A percentile compares a stretch with the other conserved stretches of the same genome.
Evolutionary conservation across 2,888 invertebrate species (phyloP).

Genomic region (Strigamia maritima): DNA sequence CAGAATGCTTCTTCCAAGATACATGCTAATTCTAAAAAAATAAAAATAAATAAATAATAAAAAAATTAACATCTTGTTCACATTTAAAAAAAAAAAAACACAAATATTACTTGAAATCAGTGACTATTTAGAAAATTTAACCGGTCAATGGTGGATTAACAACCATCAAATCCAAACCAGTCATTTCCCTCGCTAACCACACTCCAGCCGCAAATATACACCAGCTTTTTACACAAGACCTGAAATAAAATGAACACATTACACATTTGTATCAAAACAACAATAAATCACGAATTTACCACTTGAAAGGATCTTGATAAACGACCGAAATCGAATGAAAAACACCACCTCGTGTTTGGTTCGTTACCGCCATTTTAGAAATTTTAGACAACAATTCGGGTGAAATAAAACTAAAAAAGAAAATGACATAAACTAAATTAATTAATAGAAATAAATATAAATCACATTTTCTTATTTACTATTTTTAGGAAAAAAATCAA

Average conservation of each 20-base stretch:
- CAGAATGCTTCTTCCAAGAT: too few species aligned
- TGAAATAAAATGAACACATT: neutral
- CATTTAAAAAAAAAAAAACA: too few species aligned
- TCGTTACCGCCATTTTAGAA: neutral
- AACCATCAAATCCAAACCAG: slow-evolving; percentile 41
- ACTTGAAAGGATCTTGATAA: neutral
- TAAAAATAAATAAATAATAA: too few species aligned
- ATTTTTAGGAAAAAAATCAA: too few species aligned
- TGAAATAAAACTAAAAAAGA: too few species aligned
- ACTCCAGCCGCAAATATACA: slow-evolving; percentile 40
- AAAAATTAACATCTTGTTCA: too few species aligned
- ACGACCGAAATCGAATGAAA: neutral
- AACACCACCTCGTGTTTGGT: neutral
- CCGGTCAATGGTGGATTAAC: neutral
- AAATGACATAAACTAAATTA: too few species aligned
- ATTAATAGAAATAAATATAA: too few species aligned
- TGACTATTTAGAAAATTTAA: neutral
- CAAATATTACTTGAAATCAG: too few species aligned
- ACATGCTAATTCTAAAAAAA: too few species aligned
- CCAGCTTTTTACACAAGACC: slow-evolving; percentile 41
- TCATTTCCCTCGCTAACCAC: slow-evolving; percentile 41
- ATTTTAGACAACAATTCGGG: neutral
- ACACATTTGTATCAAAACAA: neutral
- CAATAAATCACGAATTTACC: neutral
- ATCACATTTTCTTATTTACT: too few species aligned